Conservation (phyloP, 2,113 vertebrate species). For the Lutjanus erythropterus region DNA sequence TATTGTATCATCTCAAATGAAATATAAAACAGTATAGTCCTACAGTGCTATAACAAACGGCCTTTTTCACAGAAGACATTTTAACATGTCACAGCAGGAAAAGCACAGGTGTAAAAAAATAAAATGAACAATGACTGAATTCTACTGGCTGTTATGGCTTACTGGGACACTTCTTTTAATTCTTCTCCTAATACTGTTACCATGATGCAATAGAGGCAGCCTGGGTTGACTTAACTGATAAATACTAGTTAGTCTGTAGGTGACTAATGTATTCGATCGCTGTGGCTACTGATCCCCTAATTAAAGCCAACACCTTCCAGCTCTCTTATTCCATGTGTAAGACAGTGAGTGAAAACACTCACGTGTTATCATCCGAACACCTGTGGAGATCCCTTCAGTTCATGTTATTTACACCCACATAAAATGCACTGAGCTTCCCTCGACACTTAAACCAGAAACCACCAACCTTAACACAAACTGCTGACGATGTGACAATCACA, state of each 20-base stretch:
- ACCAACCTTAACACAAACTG: not conserved
- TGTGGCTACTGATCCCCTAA: not conserved
- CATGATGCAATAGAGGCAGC: not conserved
- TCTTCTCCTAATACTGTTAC: too few relatives aligned
- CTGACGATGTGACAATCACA: not conserved
- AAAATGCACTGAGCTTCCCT: not conserved
- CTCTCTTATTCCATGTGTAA: not conserved
- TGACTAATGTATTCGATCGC: not conserved
- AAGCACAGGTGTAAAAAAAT: not conserved
- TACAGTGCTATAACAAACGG: not conserved
- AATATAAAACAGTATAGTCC: not conserved
- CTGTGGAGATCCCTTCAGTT: not conserved
- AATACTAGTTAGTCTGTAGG: not conserved
- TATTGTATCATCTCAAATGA: not conserved
- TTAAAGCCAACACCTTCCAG: not conserved
- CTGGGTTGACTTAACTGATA: not conserved
- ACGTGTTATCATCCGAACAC: not conserved
- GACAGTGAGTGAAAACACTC: not conserved
- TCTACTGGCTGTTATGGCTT: too few relatives aligned
- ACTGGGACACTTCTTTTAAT: too few relatives aligned
- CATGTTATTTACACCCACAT: not conserved
- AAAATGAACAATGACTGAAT: not conserved
- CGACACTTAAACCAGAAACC: not conserved
- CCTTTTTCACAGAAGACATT: not conserved
- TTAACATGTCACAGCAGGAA: not conserved